Evolutionary conservation across 2,113 vertebrate species (phyloP), one percentile per base, ranked within the genome.

Genomic region (Hyaena hyaena): DNA sequence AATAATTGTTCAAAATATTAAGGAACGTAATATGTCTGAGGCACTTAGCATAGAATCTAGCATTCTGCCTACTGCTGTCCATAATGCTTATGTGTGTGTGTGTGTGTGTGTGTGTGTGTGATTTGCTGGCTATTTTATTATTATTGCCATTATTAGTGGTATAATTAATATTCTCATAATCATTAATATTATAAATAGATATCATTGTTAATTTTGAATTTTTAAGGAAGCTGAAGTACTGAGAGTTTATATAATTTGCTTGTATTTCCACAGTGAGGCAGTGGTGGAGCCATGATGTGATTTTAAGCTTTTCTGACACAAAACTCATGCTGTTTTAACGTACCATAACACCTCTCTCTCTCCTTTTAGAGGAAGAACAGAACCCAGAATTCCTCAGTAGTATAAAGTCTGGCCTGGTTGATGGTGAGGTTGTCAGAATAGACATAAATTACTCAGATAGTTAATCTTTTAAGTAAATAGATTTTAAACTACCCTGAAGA

Each of bases 221-320:
- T 58, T 81, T 61, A 76, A 84, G 35, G 39, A 69, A 63, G 43
- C 33, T 83, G 14, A 73, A 10, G 23, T 61, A 0, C 11, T 90
- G 39, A 93, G 33, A 96, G 45, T 31, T 82, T 80, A 86, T 39
- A 9, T 5, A 43, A n/a, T 66, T 66, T 81, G 23, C 26, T 81
- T 71, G 4, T 88, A n/a, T 61, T 88, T 82, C 14, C 33, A 84
- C 33, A 88, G 12, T 10, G 21, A 84, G n/a, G 5, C 26, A 48
- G 35, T 74, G 14, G 21, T 17, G 55, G 31, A 77, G 23, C 1
- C 61, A 33, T 3, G 2, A 50, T 63, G 7, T 4, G 17, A 86
- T 50, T 91, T 97, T 73, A 58, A 94, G 17, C 43, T 90, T 87
- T 85, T 7, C 21, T 88, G 85, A 88, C 66, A 79, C 33, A 81